These are phyloP conservation scores for Parazoanthus atlanticus DNA, from an alignment of 92 coral and sea anemone genomes.

Conservation along the genomic window DNA sequence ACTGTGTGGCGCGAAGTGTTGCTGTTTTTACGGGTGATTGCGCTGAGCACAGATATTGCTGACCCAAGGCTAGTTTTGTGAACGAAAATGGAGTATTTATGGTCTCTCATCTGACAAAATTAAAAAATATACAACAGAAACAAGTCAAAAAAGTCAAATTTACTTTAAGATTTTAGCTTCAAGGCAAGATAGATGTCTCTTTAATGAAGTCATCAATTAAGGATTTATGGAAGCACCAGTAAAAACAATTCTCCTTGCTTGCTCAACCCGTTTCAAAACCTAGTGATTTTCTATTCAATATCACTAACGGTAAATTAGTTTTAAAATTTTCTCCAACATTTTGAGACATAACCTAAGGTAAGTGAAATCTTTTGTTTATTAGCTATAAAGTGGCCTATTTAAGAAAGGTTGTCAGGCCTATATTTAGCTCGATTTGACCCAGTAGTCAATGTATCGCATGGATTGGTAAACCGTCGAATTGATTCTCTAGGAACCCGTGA, in stretches of 20 bases:
- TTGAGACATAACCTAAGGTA: constrained; percentile 7
- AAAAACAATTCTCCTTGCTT: constrained; percentile 26
- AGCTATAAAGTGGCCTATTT: not conserved
- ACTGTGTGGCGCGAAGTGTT: not conserved
- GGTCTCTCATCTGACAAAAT: not conserved
- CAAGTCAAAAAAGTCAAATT: not conserved
- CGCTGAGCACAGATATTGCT: not conserved
- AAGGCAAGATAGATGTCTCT: constrained; percentile 16
- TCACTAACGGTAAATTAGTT: not conserved
- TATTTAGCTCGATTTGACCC: not conserved
- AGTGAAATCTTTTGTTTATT: not conserved
- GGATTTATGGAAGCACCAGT: constrained; percentile 37
- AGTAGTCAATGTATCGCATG: not conserved
- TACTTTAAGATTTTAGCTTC: not conserved
- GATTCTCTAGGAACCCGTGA: not conserved
- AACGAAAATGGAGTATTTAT: not conserved
- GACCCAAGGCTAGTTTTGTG: not conserved
- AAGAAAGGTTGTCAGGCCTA: not conserved
- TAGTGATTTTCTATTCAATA: constrained; percentile 5
- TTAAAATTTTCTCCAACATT: not conserved
- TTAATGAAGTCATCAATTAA: constrained; percentile 36
- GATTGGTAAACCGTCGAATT: not conserved
- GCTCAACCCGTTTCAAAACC: constrained; percentile 31
- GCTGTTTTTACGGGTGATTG: constrained; percentile 6
- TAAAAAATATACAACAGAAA: not conserved